Percentiles rank a stretch among this genome's conserved stretches.
Evolutionary conservation across 2,888 invertebrate species (phyloP).

Genomic region (Acanthoscelides obtectus): DNA sequence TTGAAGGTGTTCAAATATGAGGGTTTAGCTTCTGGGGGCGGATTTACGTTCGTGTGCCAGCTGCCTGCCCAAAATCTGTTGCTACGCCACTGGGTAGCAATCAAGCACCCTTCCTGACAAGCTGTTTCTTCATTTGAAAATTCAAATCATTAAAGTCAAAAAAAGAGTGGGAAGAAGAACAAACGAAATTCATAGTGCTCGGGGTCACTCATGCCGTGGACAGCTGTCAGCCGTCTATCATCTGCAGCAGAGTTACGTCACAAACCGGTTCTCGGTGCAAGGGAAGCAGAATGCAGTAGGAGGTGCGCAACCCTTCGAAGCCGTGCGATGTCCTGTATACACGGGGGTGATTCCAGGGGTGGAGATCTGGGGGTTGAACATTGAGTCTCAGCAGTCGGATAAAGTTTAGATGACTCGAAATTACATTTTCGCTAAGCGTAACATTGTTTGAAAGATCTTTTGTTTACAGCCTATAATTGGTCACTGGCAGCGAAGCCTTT

Average conservation of each 20-base stretch:
- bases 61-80: background rate
- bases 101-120: background rate
- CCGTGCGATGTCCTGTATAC: background rate
- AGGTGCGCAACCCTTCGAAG: slow-evolving; percentile 5
- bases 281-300: slow-evolving; percentile 36
- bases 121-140: background rate
- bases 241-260: slow-evolving; percentile 47
- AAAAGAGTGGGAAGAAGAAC: background rate
- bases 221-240: slow-evolving; percentile 50
- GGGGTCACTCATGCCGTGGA: slow-evolving; percentile 16
- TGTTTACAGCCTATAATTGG: too few relatives aligned
- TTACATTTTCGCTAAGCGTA: too few relatives aligned
- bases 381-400: too few relatives aligned
- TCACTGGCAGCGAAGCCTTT: too few relatives aligned
- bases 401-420: too few relatives aligned
- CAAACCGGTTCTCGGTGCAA: slow-evolving; percentile 41
- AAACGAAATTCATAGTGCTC: background rate
- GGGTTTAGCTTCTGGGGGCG: too few relatives aligned
- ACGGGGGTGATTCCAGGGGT: background rate
- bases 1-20: too few relatives aligned
- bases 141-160: background rate
- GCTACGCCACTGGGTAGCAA: background rate
- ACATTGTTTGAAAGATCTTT: too few relatives aligned
- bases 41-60: too few relatives aligned
- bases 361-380: background rate